Conservation (phyloP, 2,888 invertebrate genomes). For the Blomia tropicalis region DNA sequence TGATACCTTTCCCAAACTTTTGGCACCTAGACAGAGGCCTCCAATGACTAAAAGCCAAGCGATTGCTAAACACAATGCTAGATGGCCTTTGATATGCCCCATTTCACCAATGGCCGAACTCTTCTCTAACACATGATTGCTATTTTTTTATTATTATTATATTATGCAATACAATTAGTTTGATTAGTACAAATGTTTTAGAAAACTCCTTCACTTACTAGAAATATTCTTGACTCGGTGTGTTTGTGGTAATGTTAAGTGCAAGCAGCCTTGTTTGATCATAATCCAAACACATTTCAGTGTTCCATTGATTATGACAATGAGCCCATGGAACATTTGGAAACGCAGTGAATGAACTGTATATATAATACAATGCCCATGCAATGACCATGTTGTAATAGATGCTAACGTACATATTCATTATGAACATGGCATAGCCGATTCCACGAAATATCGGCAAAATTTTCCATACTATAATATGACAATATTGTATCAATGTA, state of each 20-base stretch:
- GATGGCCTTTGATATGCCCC: slow-evolving; percentile 7
- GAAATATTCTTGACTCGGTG: slow-evolving; percentile 16
- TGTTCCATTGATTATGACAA: too few species aligned
- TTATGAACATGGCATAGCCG: slow-evolving; percentile 9
- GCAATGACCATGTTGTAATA: slow-evolving; percentile 16
- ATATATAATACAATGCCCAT: too few species aligned
- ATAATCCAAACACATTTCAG: too few species aligned
- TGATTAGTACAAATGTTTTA: too few species aligned
- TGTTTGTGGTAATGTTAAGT: too few species aligned
- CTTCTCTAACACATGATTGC: slow-evolving; percentile 11
- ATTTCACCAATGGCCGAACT: slow-evolving; percentile 16
- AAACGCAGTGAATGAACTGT: neutral
- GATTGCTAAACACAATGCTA: slow-evolving; percentile 18
- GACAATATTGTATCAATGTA: too few species aligned
- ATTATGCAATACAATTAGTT: too few species aligned
- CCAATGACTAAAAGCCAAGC: slow-evolving; percentile 24
- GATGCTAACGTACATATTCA: neutral
- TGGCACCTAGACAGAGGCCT: slow-evolving; percentile 29
- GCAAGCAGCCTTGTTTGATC: too few species aligned
- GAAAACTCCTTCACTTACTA: too few species aligned
- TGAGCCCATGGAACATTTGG: neutral
- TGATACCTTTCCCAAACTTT: slow-evolving; percentile 28
- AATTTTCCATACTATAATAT: too few species aligned
- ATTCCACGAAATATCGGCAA: slow-evolving; percentile 15
- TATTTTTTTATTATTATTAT: too few species aligned